Evolutionary conservation across 2,797 vertebrate genomes (phyloP).

Genomic region (Acomys russatus): DNA sequence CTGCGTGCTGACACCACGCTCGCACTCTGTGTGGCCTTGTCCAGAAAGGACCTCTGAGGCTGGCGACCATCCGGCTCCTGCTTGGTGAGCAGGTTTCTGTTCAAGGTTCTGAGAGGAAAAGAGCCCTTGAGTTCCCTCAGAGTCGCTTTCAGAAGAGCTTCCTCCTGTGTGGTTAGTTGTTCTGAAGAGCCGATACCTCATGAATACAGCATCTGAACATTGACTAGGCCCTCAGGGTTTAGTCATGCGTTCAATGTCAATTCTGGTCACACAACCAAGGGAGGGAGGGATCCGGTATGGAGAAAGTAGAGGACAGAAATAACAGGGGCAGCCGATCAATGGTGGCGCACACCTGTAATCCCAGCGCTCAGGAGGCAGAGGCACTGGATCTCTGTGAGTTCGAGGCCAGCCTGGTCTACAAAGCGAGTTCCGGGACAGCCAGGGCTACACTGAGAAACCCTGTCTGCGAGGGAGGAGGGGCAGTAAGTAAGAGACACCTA

Average conservation of each 20-base stretch:
- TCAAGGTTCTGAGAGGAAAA: neutral
- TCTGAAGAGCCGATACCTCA: neutral
- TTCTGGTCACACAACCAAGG: neutral
- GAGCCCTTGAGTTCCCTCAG: neutral
- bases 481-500: neutral
- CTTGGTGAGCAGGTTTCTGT: neutral
- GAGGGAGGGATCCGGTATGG: neutral
- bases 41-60: neutral
- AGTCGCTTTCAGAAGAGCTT: neutral
- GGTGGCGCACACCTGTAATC: neutral
- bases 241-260: neutral
- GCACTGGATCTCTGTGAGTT: neutral
- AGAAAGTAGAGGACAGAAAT: neutral
- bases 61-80: neutral
- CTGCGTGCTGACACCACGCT: neutral
- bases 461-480: neutral
- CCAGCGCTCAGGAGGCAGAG: neutral
- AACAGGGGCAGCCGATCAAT: neutral
- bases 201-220: neutral
- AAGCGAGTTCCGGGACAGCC: neutral
- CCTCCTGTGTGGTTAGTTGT: neutral
- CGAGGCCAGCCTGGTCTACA: neutral
- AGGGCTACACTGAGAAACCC: neutral
- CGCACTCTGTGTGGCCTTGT: neutral
- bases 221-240: neutral